A percentile compares a stretch with the other conserved stretches of the same genome.
Evolutionary conservation across 2,797 vertebrate species (phyloP).

Genomic region (Heteromormyrus szaboi): DNA sequence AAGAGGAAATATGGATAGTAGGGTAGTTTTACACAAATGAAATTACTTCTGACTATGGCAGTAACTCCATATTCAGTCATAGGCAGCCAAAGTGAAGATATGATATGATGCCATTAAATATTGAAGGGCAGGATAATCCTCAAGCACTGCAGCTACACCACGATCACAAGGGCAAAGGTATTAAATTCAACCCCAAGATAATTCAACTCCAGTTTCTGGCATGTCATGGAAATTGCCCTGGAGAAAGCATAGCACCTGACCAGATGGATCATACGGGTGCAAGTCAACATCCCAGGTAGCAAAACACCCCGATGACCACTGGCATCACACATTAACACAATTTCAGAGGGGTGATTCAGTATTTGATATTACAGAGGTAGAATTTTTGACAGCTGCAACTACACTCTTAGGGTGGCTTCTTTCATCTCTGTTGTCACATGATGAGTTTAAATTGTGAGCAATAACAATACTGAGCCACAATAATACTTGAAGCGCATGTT

Average conservation of each 20-base stretch:
- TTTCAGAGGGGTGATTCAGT: background rate
- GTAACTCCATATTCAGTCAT: slow-evolving; percentile 12
- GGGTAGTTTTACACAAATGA: slow-evolving; percentile 9
- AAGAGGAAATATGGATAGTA: background rate
- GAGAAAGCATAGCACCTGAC: background rate
- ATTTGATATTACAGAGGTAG: background rate
- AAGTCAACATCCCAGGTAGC: background rate
- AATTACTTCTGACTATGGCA: background rate
- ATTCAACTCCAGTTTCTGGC: background rate
- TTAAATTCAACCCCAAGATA: background rate
- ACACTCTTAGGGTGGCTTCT: background rate
- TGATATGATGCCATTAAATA: slow-evolving; percentile 5
- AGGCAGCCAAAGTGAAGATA: background rate
- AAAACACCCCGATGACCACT: background rate
- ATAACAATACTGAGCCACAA: background rate
- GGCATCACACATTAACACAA: background rate
- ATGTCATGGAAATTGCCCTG: background rate
- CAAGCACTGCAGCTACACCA: background rate
- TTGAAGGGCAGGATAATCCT: background rate
- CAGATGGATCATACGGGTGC: background rate
- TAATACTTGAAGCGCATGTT: background rate
- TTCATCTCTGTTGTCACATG: background rate
- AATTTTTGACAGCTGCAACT: background rate
- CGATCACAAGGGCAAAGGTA: background rate
- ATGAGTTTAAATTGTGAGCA: background rate